phyloP scores from a whole-genome alignment of 2,113 vertebrate genomes.

The Scalopus aquaticus region DNA sequence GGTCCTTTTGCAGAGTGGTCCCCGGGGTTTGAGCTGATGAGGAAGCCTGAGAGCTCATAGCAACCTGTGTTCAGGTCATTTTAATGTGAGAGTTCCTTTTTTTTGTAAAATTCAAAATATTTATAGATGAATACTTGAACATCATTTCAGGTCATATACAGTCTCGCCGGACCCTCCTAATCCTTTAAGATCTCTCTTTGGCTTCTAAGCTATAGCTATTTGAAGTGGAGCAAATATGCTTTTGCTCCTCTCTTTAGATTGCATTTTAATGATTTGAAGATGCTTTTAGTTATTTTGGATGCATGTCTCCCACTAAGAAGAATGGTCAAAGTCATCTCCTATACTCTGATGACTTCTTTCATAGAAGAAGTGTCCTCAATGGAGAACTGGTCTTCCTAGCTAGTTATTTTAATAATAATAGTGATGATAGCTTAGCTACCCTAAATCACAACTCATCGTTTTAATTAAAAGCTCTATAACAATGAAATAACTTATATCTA shows the following conservation, averaged over 20 bases:
- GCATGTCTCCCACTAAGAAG: not conserved
- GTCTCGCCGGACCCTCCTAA: not conserved
- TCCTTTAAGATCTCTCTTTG: constrained; percentile 1
- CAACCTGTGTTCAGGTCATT: not conserved
- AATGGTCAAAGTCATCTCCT: not conserved
- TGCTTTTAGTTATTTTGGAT: not conserved
- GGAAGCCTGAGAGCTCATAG: not conserved
- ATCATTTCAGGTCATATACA: not conserved
- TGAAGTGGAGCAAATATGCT: not conserved
- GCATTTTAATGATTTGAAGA: not conserved
- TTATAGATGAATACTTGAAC: not conserved
- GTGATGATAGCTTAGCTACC: not conserved
- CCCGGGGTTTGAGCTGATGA: not conserved
- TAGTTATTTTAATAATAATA: not conserved
- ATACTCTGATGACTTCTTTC: not conserved
- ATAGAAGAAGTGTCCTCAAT: not conserved
- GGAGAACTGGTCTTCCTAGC: not conserved
- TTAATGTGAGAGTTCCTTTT: not conserved
- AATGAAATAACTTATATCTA: not conserved
- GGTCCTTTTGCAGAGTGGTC: not conserved
- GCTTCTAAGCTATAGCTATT: not conserved
- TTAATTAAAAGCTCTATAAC: not conserved
- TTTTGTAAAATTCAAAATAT: not conserved
- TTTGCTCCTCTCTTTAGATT: not conserved
- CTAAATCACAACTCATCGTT: not conserved